Base-by-base conservation (phyloP, 1,140 invertebrate genomes). In the Drosophila subpulchrella region DNA sequence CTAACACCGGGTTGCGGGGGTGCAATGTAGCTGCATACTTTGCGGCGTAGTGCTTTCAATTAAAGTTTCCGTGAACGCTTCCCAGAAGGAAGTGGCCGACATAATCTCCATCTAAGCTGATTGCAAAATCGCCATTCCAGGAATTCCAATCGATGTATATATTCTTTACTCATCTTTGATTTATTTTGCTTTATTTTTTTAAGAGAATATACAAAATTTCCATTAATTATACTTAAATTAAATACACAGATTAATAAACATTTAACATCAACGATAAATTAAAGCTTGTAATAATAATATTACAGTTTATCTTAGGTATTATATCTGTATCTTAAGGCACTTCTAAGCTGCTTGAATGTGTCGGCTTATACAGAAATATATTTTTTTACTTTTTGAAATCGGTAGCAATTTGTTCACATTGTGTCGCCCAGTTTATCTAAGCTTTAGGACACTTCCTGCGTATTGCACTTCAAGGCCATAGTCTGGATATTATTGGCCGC, bases 101-200 rank as follows among this genome's bases (percentile, higher is more conserved):
- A 11, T 73, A 72, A 71, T 68, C 67, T n/a, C 51, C 27, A 56
- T 56, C 63, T 68, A 46, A 71, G 70, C 50, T 74, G 66, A 74
- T 72, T 62, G 67, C 50, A 59, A 72, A 62, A 38, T 55, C 20
- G 32, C 47, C 32, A 62, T 38, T 61, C 17, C 32, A 30, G 30
- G 27, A 42, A 68, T 32, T 34, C 15, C 41, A 46, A 56, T 70
- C 62, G n/a, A 17, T 67, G 24, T 65, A 53, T n/a, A 51, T 36
- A 36, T 54, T 41, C 17, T 6, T 20, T 34, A 24, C 1, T 10
- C n/a, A 20, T 62, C 44, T n/a, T n/a, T 4, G 12, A 4, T 0
- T 8, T n/a, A 17, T 4, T 34, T n/a, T 8, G 38, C 2, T 55
- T 55, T 39, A 13, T 17, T 44, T 57, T 34, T 0, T 44, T 36